Conservation (phyloP, 2,888 invertebrate species). For the Caenorhabditis sp. region DNA sequence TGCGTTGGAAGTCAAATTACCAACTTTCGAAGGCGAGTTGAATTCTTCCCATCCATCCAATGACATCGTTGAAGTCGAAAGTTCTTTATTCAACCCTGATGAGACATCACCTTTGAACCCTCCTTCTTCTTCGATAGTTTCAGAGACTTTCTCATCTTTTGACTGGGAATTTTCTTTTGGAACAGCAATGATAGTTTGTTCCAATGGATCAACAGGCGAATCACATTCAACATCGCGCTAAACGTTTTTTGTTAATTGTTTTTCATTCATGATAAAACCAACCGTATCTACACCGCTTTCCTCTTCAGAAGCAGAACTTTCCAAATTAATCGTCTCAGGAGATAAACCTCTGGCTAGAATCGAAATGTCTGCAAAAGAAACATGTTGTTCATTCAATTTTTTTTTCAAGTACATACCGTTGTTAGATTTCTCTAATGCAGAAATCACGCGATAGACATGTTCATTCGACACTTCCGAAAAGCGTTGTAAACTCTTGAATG, state of each 20-base stretch:
- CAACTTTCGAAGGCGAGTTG: background rate
- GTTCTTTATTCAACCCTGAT: no score
- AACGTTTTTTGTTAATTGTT: background rate
- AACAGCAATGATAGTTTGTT: background rate
- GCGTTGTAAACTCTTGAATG: background rate
- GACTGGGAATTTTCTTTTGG: background rate
- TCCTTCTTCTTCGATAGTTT: background rate
- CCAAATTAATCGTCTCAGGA: background rate
- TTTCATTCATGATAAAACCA: background rate
- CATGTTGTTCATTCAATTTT: background rate
- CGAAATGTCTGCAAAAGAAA: background rate
- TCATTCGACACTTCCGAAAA: background rate
- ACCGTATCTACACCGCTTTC: background rate
- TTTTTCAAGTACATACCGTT: background rate
- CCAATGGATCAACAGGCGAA: background rate
- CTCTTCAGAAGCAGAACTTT: background rate
- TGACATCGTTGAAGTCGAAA: background rate
- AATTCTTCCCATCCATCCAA: background rate
- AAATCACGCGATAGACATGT: background rate
- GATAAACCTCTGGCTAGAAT: background rate
- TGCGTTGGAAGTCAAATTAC: no score
- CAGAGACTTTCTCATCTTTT: background rate
- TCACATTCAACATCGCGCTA: background rate
- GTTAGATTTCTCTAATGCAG: background rate
- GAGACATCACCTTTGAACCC: background rate